These are phyloP conservation scores for Halocaridina rubra DNA, from an alignment of 2,888 invertebrate genomes.

Conservation along the genomic window DNA sequence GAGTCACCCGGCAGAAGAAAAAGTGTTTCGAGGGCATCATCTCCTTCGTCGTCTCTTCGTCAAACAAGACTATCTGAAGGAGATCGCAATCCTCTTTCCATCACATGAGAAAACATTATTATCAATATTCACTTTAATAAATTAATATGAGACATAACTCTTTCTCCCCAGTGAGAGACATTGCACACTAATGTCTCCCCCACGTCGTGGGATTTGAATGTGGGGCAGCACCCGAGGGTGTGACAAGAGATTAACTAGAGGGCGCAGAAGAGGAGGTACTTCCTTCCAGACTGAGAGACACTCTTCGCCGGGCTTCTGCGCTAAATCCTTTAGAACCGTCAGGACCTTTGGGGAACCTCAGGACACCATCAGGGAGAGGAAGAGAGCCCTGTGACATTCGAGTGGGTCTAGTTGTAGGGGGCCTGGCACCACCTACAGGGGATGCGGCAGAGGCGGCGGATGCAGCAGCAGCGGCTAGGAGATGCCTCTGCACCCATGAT, in stretches of 20 bases:
- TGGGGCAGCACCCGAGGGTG: background rate
- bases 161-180: background rate
- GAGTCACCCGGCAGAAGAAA: background rate
- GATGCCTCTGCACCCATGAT: slow-evolving; percentile 60
- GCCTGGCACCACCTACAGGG: slow-evolving; percentile 40
- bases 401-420: slow-evolving; percentile 15
- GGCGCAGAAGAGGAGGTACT: background rate
- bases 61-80: background rate
- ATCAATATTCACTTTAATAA: too few species aligned
- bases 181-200: too few species aligned
- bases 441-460: slow-evolving; percentile 37
- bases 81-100: background rate
- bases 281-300: background rate
- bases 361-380: slow-evolving; percentile 50
- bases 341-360: slow-evolving; percentile 59
- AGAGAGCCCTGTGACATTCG: slow-evolving; percentile 54
- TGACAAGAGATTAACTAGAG: background rate
- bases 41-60: background rate
- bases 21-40: background rate
- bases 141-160: background rate
- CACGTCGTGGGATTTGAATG: background rate
- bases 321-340: slow-evolving; percentile 60
- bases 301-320: slow-evolving; percentile 9
- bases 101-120: background rate
- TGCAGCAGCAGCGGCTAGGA: slow-evolving; percentile 59